Evolutionary conservation across 1,140 invertebrate genomes (phyloP), one percentile per base, ranked within the genome.

Genomic region (Drosophila navojoa): DNA sequence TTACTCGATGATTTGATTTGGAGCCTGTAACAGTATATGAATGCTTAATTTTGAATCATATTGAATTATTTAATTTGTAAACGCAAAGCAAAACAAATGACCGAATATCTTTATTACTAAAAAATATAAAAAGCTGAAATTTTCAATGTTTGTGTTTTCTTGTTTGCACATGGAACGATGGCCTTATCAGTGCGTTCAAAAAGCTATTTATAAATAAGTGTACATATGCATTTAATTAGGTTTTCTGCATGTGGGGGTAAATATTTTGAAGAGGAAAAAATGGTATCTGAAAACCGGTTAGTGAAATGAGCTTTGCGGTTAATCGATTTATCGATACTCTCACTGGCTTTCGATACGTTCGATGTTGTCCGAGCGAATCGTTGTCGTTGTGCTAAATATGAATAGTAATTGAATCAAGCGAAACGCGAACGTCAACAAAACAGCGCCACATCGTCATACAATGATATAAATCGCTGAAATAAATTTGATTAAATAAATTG

Each of bases 1-100:
- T 52, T 55, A 2, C 19, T 54, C 47, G 61, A 29, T 45, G 44
- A 42, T 53, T 35, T 67, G 64, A 66, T 66, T 58, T 76, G 72
- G 67, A 78, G 72, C 76, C 72, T 75, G 72, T 53, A 62, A 76
- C 81, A 77, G 79, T 54, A 72, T 47, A 67, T 58, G 38, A 70
- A 79, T 77, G 81, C 44, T 57, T 69, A 61, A 82, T 64, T 79
- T 89, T 81, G 76, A 74, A 87, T 79, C 72, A 64, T 81, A 70
- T 72, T 55, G 53, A 89, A 79, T 74, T 78, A 80, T 79, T 42
- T 27, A 61, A 70, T 79, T 82, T 89, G 71, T 68, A 74, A 85
- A 50, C 52, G 54, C 13, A 68, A 67, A 64, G 77, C 71, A 62
- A 74, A 52, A 73, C 53, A 62, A 75, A 76, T 38, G 71, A 47